Percentiles rank a stretch among this genome's conserved stretches.
Evolutionary conservation across 2,888 invertebrate species (phyloP).

Genomic region (Ischnura elegans): DNA sequence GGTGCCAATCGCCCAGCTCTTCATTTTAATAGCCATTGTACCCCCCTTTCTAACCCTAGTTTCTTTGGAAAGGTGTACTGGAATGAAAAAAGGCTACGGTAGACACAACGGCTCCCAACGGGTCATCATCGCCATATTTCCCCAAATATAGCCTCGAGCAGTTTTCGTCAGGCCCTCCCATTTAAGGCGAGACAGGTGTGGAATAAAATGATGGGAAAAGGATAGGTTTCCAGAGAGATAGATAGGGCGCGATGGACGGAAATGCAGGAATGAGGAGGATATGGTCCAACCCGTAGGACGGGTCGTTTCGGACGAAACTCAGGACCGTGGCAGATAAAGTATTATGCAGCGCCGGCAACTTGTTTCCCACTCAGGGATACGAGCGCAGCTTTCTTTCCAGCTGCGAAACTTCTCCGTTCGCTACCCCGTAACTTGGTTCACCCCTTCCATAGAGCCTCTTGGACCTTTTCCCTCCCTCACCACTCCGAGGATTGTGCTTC

Average conservation of each 20-base stretch:
- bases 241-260: too few relatives aligned
- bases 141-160: neutral
- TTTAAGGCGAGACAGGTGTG: neutral
- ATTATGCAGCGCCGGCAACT: slow-evolving; percentile 4
- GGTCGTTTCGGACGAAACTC: neutral
- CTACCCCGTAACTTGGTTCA: neutral
- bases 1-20: too few relatives aligned
- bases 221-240: neutral
- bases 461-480: neutral
- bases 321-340: neutral
- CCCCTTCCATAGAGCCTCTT: neutral
- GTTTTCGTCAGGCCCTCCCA: neutral
- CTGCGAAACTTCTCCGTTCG: neutral
- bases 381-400: neutral
- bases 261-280: neutral
- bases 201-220: neutral
- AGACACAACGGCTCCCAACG: too few relatives aligned
- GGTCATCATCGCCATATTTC: neutral
- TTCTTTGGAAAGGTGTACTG: neutral
- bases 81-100: neutral
- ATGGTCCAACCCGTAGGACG: neutral
- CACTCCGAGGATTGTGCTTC: neutral
- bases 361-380: neutral
- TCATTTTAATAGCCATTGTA: too few relatives aligned
- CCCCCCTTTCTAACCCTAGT: neutral